These are phyloP conservation scores for Smutsia gigantea DNA, from an alignment of 2,797 vertebrate species.

Conservation along the genomic window DNA sequence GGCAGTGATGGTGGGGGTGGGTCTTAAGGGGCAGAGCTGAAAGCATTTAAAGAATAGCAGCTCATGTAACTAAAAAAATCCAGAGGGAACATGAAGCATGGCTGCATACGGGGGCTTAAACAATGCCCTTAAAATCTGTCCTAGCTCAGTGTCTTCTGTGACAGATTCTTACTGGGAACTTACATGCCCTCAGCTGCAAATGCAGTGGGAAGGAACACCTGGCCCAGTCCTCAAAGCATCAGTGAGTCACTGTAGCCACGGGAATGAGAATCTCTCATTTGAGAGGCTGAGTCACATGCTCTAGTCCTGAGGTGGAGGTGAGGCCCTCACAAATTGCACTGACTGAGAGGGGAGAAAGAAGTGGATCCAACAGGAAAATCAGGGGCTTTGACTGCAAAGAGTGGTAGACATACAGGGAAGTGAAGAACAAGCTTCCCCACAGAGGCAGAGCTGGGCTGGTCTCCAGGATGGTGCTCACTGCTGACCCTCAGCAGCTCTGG, in stretches of 20 bases:
- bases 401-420: neutral
- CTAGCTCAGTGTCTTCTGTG: neutral
- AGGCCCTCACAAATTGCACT: neutral
- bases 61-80: neutral
- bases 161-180: neutral
- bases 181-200: neutral
- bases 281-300: neutral
- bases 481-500: neutral
- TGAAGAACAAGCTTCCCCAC: neutral
- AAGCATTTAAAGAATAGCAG: neutral
- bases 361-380: neutral
- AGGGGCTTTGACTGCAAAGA: neutral
- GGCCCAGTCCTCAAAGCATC: neutral
- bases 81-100: neutral
- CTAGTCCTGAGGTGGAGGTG: no score
- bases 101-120: neutral
- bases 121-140: neutral
- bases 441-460: neutral
- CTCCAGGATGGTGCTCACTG: neutral
- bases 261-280: neutral
- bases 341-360: neutral
- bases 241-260: neutral
- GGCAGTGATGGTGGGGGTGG: neutral
- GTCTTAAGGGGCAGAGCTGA: neutral
- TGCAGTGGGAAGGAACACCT: neutral